Evolutionary conservation across 2,888 invertebrate genomes (phyloP), one percentile per base, ranked within the genome.

Genomic region (Thumatha senex): DNA sequence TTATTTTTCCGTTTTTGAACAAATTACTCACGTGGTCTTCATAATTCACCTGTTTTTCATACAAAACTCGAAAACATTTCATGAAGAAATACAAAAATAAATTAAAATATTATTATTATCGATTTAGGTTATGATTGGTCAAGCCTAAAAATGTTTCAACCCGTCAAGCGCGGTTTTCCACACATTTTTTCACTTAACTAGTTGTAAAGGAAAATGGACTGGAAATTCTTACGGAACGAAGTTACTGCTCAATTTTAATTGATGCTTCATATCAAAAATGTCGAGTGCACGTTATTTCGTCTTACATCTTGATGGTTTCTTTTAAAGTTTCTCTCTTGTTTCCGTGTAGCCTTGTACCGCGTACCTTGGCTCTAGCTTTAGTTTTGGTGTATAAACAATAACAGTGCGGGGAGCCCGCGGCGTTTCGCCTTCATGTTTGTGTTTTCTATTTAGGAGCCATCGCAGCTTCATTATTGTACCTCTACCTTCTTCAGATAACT

Each of bases 331-430:
- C 63, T 47, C 57, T 66, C 66, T 73, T 65, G 71, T 65, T 61
- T 55, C 56, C 54, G 67, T 56, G 58, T 49, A 54, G 63, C 66
- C 54, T 74, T 73, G n/a, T n/a, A n/a, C 18, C 18, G 18, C 18
- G n/a, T n/a, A n/a, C 69, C 67, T 67, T 69, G 49, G 66, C 61
- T 59, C 72, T 61, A 63, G 70, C 74, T 76, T 76, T 82, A 87
- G 88, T 88, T 88, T 82, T 72, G 81, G 80, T 74, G 75, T 69
- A 76, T 86, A 87, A 90, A 90, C 89, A 90, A 89, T 86, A 90
- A 89, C 86, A 88, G 72, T 67, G 78, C 74, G 74, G 68, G 51
- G 70, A 63, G 81, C 80, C 80, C 70, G 75, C 76, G 76, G 82
- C 84, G 56, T 59, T 67, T 66, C 71, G 64, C 71, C 67, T 61